Base-by-base conservation (phyloP, 2,888 invertebrate species). In the Melieria picta region DNA sequence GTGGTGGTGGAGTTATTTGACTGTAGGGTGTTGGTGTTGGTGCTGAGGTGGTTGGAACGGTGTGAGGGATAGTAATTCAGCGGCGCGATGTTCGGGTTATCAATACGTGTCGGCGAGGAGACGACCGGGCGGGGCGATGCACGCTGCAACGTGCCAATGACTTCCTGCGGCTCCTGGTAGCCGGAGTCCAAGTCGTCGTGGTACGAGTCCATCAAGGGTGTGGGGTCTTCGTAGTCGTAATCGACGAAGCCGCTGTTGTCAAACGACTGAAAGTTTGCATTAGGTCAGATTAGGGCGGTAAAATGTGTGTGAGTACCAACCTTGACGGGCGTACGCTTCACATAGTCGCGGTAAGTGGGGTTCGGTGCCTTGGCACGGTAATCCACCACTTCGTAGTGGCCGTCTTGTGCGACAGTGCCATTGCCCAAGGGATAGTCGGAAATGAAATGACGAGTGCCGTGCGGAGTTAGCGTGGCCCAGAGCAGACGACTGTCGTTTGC, bases 381-480 rank as follows among this genome's bases (percentile, higher is more conserved):
- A 57, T 93, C 92, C 1, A 93, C 91, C 72, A 91, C 91, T 81
- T 93, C 93, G 84, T 93, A 93, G 83, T 92, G 92, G 74, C 91
- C 91, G 82, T 92, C 90, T 75, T 91, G 91, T 45, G 83, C 84
- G 4, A 75, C 69, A 52, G 73, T 74, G 0, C 79, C 80, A 64
- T 80, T 82, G 69, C 77, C 80, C 10, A 77, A 74, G 6, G 84
- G 82, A 76, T 89, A 91, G 79, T 91, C 91, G 74, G 91, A 90
- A 70, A 93, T 91, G 83, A 92, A 94, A 85, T 94, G 94, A 42
- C 93, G 89, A 0, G 94, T 94, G 11, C 94, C 94, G 30, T 93
- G 90, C 0, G 94, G 94, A 0, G 94, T 94, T 9, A 95, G 86
- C 0, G 95, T 94, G 1, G 95, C 95, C 95, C 95, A 95, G 61